These are phyloP conservation scores for Origma solitaria DNA, from an alignment of 2,113 vertebrate species.

Conservation along the genomic window DNA sequence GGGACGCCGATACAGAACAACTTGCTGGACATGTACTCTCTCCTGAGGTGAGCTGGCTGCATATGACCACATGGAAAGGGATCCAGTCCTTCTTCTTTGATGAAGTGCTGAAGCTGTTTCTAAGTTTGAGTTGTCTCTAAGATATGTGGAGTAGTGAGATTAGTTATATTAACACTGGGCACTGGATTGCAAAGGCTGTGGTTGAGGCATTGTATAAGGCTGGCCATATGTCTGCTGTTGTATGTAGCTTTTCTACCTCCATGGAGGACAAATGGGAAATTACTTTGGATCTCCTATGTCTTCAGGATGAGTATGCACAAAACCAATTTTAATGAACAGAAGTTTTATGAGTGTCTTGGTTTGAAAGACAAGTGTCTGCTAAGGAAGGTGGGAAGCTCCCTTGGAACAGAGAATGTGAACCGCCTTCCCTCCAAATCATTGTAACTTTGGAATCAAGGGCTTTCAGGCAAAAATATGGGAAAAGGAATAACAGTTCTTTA, in stretches of 20 bases:
- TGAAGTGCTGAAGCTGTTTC: background rate
- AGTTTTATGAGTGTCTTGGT: no score
- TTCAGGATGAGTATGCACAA: background rate
- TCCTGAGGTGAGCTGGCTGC: slow-evolving; percentile 83
- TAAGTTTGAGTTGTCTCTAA: background rate
- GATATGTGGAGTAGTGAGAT: background rate
- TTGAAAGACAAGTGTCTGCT: no score
- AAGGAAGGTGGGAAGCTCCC: no score
- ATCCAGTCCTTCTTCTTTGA: background rate
- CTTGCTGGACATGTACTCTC: slow-evolving; percentile 92
- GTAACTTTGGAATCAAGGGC: no score
- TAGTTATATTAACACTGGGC: background rate
- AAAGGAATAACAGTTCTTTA: no score
- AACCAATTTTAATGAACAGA: background rate
- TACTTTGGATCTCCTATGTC: background rate
- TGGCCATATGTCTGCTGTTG: background rate
- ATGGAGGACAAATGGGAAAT: background rate
- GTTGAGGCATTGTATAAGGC: background rate
- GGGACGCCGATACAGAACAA: slow-evolving; percentile 98
- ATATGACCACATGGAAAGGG: rapidly evolving
- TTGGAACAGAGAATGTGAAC: no score
- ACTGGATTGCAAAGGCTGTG: background rate
- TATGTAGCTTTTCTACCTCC: background rate
- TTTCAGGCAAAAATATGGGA: no score
- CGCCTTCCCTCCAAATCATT: no score